Conservation (phyloP, 2,888 invertebrate species). For the Himalopsyche kuldschensis region DNA sequence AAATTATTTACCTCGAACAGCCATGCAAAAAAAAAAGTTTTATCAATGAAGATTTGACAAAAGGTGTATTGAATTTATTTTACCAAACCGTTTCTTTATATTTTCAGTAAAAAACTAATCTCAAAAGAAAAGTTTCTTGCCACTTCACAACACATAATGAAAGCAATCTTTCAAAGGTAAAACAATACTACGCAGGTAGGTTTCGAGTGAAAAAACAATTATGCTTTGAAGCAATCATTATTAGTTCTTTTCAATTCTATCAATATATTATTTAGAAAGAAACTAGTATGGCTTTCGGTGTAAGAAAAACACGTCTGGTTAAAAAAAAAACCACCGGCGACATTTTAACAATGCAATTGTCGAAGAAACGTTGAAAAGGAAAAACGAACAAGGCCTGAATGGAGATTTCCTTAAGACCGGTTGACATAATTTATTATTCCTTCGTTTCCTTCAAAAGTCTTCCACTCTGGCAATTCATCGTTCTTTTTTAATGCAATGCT, state of each 20-base stretch:
- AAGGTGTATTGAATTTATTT: no score
- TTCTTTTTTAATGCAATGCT: slow-evolving; percentile 5
- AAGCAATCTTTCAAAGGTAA: no score
- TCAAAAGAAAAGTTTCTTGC: no score
- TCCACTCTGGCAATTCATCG: neutral
- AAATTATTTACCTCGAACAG: no score
- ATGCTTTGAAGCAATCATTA: neutral
- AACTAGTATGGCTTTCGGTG: neutral
- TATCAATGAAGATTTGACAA: no score
- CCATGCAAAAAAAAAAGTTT: no score
- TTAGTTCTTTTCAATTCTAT: neutral
- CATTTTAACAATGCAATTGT: neutral
- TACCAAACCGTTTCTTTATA: no score
- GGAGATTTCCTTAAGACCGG: neutral
- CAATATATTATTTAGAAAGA: neutral
- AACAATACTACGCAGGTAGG: no score
- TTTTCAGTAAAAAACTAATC: no score
- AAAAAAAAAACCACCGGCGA: neutral
- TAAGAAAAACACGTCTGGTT: neutral
- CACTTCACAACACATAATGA: no score
- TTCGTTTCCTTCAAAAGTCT: slow-evolving; percentile 2
- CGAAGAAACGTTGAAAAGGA: neutral
- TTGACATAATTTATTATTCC: slow-evolving; percentile 16
- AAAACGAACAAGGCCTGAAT: neutral
- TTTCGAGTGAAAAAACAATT: no score